Conservation (phyloP, 2,113 vertebrate species). For the Rhinopomastus cyanomelas region DNA sequence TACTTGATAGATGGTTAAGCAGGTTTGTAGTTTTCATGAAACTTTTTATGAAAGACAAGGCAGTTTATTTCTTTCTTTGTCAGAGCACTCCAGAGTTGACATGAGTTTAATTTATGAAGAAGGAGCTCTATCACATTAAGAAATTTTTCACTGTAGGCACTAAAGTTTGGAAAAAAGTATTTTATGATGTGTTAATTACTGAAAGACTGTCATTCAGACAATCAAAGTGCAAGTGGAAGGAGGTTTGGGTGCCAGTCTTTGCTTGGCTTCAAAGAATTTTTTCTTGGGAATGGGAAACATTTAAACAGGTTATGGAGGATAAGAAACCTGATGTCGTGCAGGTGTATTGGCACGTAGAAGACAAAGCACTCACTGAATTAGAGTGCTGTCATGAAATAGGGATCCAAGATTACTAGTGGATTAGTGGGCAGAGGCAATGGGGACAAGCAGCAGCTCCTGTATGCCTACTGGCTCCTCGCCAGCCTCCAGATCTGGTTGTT, state of each 20-base stretch:
- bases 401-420: background rate
- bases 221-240: background rate
- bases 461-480: background rate
- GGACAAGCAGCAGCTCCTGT: background rate
- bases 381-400: accelerated
- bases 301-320: background rate
- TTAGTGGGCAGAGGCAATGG: background rate
- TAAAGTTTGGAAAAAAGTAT: background rate
- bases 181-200: background rate
- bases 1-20: background rate
- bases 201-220: background rate
- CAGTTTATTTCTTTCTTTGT: background rate
- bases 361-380: background rate
- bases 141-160: background rate
- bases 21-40: background rate
- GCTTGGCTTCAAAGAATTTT: background rate
- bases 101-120: background rate
- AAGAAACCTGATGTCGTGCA: background rate
- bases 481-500: background rate
- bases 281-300: background rate
- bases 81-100: background rate
- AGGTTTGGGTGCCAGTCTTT: background rate
- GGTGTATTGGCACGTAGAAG: background rate
- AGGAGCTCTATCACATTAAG: background rate
- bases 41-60: background rate